Percentiles rank a stretch among this genome's conserved stretches.
Evolutionary conservation across 2,113 vertebrate genomes (phyloP).

Genomic region (Corythaixoides concolor): DNA sequence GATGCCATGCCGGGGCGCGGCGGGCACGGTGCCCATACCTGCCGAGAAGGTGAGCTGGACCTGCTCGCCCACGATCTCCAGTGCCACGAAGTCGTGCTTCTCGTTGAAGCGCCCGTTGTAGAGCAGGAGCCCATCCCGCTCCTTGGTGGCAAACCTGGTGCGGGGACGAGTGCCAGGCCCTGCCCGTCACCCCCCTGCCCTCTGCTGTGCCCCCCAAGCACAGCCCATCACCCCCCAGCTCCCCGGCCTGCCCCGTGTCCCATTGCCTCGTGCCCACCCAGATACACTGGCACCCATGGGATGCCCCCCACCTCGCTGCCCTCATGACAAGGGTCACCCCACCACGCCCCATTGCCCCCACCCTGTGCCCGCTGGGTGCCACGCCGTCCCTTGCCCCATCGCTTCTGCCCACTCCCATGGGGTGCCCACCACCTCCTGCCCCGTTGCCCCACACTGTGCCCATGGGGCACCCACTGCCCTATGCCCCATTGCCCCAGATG

Average conservation of each 20-base stretch:
- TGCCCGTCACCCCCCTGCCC: fast-evolving
- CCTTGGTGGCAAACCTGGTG: slow-evolving; percentile 89
- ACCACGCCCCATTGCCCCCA: neutral
- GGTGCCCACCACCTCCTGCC: too few species aligned
- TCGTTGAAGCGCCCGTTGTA: slow-evolving; percentile 97
- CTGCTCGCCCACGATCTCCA: slow-evolving; percentile 91
- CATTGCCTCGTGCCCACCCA: neutral
- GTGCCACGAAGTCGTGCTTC: slow-evolving; percentile 92
- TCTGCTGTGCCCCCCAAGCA: neutral
- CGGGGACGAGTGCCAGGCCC: neutral
- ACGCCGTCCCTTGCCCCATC: too few species aligned
- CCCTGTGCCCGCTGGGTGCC: too few species aligned
- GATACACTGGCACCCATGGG: neutral
- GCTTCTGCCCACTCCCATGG: too few species aligned
- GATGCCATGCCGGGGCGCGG: neutral
- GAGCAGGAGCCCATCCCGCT: slow-evolving; percentile 84
- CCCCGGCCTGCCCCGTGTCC: neutral
- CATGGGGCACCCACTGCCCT: too few species aligned
- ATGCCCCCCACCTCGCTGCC: neutral
- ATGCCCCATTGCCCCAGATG: too few species aligned
- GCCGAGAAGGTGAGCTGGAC: slow-evolving; percentile 95
- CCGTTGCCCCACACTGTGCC: too few species aligned
- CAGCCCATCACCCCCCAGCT: neutral
- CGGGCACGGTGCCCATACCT: neutral
- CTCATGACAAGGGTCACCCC: neutral